Percentiles rank a stretch among this genome's conserved stretches.
Conservation (phyloP, 2,888 invertebrate species). For the Parthenolecanium corni region DNA sequence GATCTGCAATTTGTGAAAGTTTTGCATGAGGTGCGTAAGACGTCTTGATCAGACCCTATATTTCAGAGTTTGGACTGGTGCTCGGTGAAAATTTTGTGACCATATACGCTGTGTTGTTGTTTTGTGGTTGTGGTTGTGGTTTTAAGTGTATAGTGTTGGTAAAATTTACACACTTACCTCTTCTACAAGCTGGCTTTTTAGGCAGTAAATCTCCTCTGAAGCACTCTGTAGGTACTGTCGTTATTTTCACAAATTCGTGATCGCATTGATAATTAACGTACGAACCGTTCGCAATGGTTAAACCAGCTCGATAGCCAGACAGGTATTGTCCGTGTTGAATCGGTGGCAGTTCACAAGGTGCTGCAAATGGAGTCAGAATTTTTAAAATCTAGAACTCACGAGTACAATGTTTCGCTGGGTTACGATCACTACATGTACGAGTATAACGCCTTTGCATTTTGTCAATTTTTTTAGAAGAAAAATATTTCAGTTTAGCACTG, state of each 20-base stretch:
- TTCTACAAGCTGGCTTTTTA: conserved; percentile 44
- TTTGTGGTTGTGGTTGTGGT: no score
- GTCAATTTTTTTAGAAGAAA: not conserved
- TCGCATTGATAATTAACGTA: conserved; percentile 64
- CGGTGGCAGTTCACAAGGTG: conserved; percentile 56
- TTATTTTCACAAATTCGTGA: conserved; percentile 37
- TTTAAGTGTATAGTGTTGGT: no score
- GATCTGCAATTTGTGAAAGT: conserved; percentile 29
- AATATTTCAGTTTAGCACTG: not conserved
- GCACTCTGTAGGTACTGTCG: conserved; percentile 48
- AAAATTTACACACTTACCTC: no score
- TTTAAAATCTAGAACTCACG: no score
- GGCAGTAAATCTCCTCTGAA: conserved; percentile 53
- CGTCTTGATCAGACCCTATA: no score
- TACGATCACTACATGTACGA: no score
- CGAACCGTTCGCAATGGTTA: conserved; percentile 70
- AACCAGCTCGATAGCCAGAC: conserved; percentile 63
- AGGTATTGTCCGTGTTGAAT: conserved; percentile 59
- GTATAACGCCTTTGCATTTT: no score
- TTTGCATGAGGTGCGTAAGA: no score
- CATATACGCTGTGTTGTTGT: no score
- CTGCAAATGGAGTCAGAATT: conserved; percentile 36
- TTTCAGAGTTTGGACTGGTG: no score
- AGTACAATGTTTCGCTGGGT: no score
- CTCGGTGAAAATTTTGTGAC: no score